Evolutionary conservation across 2,113 vertebrate species (phyloP), one percentile per base, ranked within the genome.

Genomic region (Baryphthengus martii): DNA sequence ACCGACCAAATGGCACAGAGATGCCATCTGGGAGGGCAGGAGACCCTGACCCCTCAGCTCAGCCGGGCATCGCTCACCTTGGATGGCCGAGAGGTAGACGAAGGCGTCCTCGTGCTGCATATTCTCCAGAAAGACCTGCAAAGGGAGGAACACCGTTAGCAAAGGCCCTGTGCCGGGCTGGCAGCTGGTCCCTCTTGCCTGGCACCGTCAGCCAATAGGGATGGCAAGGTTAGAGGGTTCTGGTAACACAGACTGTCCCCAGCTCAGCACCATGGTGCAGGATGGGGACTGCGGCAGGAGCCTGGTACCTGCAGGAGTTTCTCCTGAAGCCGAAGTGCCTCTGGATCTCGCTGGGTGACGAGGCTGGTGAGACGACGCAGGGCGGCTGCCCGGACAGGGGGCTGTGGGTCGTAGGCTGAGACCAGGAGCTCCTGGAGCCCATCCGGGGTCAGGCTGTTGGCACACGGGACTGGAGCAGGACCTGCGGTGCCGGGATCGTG

Each of bases 31-130:
- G 24, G 11, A 79, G 24, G 37, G 55, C 40, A 76, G n/a, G 21
- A 79, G 24, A 52, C 3, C 16, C 35, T 0, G 0, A 82, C 58
- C 25, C 59, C 24, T 26, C 19, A 35, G n/a, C 40, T 28, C 2
- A 0, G 50, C n/a, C 26, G 28, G 15, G 59, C 31, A 9, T 5
- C 1, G 6, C 98, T 98, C 98, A 99, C 99, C 99, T 98, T 99
- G 99, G 97, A 99, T 99, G n/a, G 99, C 99, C 19, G 99, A 99
- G 74, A 99, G 98, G 97, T 99, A 99, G 53, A 99, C 95, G 55
- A 99, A 99, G 25, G 99, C 96, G 6, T 99, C 99, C 53, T 99
- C 98, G 0, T 99, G 99, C 71, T 99, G 98, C 97, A 99, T 9
- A 40, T 99, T 99, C 96, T 99, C 99, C 93, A 99, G 95, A 95